Evolutionary conservation across 2,113 vertebrate species (phyloP).

Genomic region (Leptosomus discolor): DNA sequence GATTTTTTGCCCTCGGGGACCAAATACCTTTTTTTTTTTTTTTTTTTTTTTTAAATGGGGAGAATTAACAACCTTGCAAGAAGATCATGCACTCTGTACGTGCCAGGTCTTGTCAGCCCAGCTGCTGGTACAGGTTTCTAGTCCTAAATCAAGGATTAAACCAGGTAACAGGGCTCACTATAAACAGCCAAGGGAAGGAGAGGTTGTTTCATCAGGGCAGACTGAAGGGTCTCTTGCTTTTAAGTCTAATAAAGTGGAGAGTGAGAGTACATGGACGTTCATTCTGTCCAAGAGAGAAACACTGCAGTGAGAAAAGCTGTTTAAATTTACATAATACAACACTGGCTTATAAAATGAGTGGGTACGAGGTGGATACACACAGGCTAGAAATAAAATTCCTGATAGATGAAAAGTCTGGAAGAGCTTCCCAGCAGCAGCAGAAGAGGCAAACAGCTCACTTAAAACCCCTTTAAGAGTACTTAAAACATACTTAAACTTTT

Average conservation of each 20-base stretch:
- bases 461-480: not conserved
- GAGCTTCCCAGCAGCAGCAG: not conserved
- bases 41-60: not conserved
- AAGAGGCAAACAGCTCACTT: not conserved
- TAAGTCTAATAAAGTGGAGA: not conserved
- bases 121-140: not conserved
- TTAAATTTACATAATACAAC: not conserved
- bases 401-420: not conserved
- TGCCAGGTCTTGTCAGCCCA: not conserved
- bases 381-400: not conserved
- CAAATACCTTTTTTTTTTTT: too few species aligned
- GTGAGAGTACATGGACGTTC: not conserved
- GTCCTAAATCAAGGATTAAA: not conserved
- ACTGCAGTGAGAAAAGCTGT: not conserved
- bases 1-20: too few species aligned
- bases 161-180: not conserved
- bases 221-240: not conserved
- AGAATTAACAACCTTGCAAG: not conserved
- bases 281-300: not conserved
- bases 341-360: not conserved
- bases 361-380: not conserved
- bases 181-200: not conserved
- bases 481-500: not conserved
- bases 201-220: not conserved
- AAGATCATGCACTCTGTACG: rapidly evolving